Evolutionary conservation across 2,888 invertebrate species (phyloP), one percentile per base, ranked within the genome.

Genomic region (Campopleginae sp.): DNA sequence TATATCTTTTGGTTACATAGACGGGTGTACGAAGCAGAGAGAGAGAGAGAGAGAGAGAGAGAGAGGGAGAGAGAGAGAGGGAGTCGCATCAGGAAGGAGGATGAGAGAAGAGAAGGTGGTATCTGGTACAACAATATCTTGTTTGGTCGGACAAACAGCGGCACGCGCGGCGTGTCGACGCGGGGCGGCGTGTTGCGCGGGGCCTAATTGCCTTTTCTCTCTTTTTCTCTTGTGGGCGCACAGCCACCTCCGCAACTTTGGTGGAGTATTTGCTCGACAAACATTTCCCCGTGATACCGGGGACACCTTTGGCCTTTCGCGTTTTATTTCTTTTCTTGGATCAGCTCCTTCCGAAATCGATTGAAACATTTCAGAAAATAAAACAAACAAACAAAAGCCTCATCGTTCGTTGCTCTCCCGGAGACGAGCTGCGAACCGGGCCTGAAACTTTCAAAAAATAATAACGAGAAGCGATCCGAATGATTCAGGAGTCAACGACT

Each of bases 101-200:
- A 74, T n/a, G 27, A 38, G 19, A 42, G 17, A 31, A 10, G 78
- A 19, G 70, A 33, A 76, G 71, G 82, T 71, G 85, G 78, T 82
- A 71, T 78, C 79, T 71, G 79, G 82, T 80, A 85, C 82, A 89
- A 90, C 89, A 90, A 90, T 91, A 91, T 92, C 92, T 93, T 92
- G 91, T 92, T 93, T 92, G 92, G 90, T 87, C 90, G 90, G 90
- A 90, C 93, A 92, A 93, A 93, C 91, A 92, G 89, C 89, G 92
- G 90, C 92, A 92, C 92, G 92, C 91, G 92, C 87, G 85, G 80
- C 82, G 84, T 85, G 84, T 84, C 85, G 80, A n/a, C n/a, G 71
- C 78, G 74, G 54, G 84, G 82, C 85, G 80, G n/a, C n/a, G 71
- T 76, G 74, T 46, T 68, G 66, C 70, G 61, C 77, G 71, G 86